A percentile compares a stretch with the other conserved stretches of the same genome.
Conservation (phyloP, 1,140 invertebrate genomes). For the Camponotus vicinus region DNA sequence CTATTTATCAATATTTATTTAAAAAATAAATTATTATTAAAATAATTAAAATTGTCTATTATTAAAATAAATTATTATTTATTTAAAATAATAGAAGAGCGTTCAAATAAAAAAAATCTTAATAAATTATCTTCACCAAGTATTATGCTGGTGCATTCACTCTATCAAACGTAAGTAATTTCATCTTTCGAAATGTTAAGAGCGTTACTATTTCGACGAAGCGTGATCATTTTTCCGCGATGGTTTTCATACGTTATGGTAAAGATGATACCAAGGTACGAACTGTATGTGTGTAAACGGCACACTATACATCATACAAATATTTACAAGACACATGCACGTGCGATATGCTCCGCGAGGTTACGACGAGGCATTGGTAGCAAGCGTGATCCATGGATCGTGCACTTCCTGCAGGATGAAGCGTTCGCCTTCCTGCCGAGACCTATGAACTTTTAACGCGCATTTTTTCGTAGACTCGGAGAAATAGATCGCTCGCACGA, state of each 20-base stretch:
- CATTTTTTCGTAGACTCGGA: background rate
- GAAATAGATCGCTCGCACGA: slow-evolving; percentile 29
- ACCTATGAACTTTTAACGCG: slow-evolving; percentile 51
- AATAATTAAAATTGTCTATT: no score
- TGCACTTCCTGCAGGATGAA: slow-evolving; percentile 48
- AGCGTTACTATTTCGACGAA: slow-evolving; percentile 58
- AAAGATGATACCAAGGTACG: slow-evolving; percentile 66
- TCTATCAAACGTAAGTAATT: background rate
- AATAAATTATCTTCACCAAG: background rate
- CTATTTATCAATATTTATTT: no score
- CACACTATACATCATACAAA: slow-evolving; percentile 73
- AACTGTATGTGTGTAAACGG: slow-evolving; percentile 31
- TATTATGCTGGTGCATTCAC: background rate
- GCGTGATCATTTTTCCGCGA: slow-evolving; percentile 53
- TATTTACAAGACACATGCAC: slow-evolving; percentile 74
- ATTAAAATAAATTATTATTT: background rate
- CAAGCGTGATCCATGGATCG: slow-evolving; percentile 71
- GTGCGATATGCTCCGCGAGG: slow-evolving; percentile 56
- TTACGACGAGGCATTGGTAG: slow-evolving; percentile 67
- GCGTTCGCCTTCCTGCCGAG: slow-evolving; percentile 52
- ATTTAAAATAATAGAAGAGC: background rate
- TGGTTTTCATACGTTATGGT: slow-evolving; percentile 39
- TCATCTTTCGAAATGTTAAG: slow-evolving; percentile 53
- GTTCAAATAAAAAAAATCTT: background rate
- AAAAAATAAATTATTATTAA: no score